A percentile compares a stretch with the other conserved stretches of the same genome.
Conservation (phyloP, 2,113 vertebrate genomes). For the Pycnonotus jocosus region DNA sequence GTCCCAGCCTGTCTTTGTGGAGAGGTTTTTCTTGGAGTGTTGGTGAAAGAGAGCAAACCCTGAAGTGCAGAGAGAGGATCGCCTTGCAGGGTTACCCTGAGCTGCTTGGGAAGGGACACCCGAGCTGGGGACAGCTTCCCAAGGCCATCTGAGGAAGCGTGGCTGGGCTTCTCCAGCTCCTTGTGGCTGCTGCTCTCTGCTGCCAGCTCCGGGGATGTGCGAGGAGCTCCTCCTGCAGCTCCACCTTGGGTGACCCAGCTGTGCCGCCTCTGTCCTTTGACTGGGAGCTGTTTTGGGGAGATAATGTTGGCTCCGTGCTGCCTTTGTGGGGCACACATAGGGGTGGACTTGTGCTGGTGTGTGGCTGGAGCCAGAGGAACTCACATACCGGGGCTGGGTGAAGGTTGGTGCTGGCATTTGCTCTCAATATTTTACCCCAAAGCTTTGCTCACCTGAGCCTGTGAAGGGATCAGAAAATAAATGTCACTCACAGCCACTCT, state of each 20-base stretch:
- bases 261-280: background rate
- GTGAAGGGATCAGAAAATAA: background rate
- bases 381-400: background rate
- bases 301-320: background rate
- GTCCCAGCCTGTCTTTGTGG: background rate
- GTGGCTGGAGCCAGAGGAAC: background rate
- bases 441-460: background rate
- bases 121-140: background rate
- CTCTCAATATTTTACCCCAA: background rate
- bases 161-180: background rate
- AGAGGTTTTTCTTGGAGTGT: background rate
- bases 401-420: background rate
- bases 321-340: background rate
- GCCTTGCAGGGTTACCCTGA: background rate
- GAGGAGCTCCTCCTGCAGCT: background rate
- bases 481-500: background rate
- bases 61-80: background rate
- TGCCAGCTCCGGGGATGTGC: background rate
- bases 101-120: background rate
- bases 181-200: slow-evolving; percentile 59
- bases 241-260: background rate
- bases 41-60: background rate
- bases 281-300: background rate
- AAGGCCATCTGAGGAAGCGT: background rate
- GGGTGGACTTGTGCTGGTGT: background rate